Conservation (phyloP, 2,113 vertebrate species). For the Callipepla squamata region DNA sequence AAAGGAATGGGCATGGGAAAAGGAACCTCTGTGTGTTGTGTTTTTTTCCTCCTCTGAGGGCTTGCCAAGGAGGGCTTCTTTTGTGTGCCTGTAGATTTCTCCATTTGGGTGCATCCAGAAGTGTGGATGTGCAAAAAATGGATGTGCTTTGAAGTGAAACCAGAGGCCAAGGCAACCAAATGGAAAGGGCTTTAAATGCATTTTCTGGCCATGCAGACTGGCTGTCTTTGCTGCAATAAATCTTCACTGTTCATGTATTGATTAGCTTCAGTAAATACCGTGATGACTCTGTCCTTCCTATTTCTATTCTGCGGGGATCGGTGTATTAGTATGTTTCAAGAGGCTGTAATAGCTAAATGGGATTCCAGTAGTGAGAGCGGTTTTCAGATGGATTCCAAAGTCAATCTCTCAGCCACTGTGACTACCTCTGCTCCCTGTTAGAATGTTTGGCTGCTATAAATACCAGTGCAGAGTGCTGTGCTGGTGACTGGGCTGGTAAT, state of each 20-base stretch:
- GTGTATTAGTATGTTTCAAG: background rate
- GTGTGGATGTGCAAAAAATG: background rate
- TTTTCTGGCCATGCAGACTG: slow-evolving; percentile 46
- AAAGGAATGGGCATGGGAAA: background rate
- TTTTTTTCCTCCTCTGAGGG: background rate
- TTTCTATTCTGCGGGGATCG: background rate
- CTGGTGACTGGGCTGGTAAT: slow-evolving; percentile 18
- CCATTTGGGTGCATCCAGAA: background rate
- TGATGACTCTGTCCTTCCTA: slow-evolving; percentile 24
- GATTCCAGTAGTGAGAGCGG: slow-evolving; percentile 30
- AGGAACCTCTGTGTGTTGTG: background rate
- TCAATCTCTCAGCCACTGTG: background rate
- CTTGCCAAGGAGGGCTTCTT: background rate
- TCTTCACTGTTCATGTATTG: slow-evolving; percentile 58
- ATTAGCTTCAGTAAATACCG: slow-evolving; percentile 41
- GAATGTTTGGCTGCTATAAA: slow-evolving; percentile 6
- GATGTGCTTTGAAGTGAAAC: background rate
- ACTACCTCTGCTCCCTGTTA: background rate
- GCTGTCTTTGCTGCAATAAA: slow-evolving; percentile 23
- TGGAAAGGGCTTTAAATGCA: slow-evolving; percentile 20
- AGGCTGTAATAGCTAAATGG: slow-evolving; percentile 44
- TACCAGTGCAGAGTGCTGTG: background rate
- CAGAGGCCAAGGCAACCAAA: slow-evolving; percentile 15
- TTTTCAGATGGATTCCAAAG: slow-evolving; percentile 47
- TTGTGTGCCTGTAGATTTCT: fast-evolving